Evolutionary conservation across 2,797 vertebrate species (phyloP).

Genomic region (Chloroceryle amazona): DNA sequence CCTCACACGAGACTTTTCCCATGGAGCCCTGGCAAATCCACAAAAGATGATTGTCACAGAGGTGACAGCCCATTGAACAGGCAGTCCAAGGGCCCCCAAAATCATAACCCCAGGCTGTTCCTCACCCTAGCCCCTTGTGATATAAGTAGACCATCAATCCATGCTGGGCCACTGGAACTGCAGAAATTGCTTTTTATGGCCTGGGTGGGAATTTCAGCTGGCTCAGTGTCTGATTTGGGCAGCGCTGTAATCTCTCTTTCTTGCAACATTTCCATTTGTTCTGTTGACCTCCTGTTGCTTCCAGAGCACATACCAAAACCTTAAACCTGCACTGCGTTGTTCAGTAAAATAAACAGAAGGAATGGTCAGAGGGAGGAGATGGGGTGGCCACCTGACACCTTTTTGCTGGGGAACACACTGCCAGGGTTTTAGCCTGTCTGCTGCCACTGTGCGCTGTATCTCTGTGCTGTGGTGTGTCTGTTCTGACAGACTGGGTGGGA

Average conservation of each 20-base stretch:
- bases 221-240: not conserved
- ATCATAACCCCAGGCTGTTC: not conserved
- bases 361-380: not conserved
- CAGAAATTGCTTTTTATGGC: not conserved
- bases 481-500: not conserved
- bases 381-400: rapidly evolving
- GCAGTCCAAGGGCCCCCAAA: not conserved
- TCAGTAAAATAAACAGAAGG: not conserved
- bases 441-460: rapidly evolving
- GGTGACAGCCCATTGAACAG: not conserved
- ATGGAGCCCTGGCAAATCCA: not conserved
- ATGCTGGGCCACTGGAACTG: rapidly evolving
- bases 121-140: not conserved
- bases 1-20: not conserved
- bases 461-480: not conserved
- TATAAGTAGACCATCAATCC: not conserved
- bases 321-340: not conserved
- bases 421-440: not conserved
- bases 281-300: not conserved
- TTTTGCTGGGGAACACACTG: rapidly evolving
- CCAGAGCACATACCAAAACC: rapidly evolving
- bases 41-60: not conserved
- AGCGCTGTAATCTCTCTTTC: not conserved
- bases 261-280: not conserved
- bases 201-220: not conserved